Conservation (phyloP, 1,140 invertebrate genomes). For the Cheumatopsyche charites region DNA sequence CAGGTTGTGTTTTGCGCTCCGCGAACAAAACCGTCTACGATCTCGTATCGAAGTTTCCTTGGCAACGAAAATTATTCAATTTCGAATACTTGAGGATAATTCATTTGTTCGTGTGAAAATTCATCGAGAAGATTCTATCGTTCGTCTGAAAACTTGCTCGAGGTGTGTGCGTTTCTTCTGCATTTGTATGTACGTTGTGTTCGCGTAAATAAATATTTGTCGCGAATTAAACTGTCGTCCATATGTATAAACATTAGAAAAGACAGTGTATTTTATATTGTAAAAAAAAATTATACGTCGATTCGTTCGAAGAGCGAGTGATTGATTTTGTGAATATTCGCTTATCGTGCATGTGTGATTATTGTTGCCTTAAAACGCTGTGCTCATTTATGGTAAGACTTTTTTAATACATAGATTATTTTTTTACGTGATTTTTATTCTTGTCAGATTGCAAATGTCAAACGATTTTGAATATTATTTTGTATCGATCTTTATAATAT, state of each 20-base stretch:
- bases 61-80: too few species aligned
- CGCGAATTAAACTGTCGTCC: background rate
- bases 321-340: background rate
- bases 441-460: too few species aligned
- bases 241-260: constrained; percentile 11
- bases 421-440: too few species aligned
- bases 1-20: constrained; percentile 1
- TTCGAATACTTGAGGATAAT: too few species aligned
- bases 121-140: too few species aligned
- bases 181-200: background rate
- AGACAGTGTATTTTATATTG: background rate
- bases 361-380: background rate
- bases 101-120: too few species aligned
- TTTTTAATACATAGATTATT: background rate
- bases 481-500: too few species aligned
- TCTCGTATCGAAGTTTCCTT: background rate
- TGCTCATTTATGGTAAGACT: background rate
- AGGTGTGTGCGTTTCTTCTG: background rate
- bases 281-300: background rate
- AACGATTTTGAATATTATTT: too few species aligned
- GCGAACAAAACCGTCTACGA: background rate
- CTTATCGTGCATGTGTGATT: background rate
- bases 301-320: background rate
- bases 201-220: constrained; percentile 13
- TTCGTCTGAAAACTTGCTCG: too few species aligned